Evolutionary conservation across 2,113 vertebrate species (phyloP).

Genomic region (Marcusenius ussheri): DNA sequence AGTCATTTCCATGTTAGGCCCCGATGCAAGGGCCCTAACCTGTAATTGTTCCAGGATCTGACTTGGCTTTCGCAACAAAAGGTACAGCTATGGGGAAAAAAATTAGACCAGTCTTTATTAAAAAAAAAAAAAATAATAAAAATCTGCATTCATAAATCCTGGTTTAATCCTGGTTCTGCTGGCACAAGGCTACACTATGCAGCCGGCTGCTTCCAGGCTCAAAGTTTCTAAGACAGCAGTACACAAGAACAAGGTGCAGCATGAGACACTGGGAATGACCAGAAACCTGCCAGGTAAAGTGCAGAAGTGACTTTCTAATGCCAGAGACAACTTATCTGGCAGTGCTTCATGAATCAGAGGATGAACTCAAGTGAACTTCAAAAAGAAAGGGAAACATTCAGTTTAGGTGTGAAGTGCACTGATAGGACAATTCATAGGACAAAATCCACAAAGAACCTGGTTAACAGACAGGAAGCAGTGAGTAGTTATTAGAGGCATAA

Average conservation of each 20-base stretch:
- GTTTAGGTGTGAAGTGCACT: no score
- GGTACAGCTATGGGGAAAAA: background rate
- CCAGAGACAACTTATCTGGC: background rate
- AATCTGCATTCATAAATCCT: background rate
- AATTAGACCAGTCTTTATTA: background rate
- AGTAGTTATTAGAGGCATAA: no score
- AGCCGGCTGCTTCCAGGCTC: background rate
- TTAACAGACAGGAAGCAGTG: no score
- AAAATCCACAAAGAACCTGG: no score
- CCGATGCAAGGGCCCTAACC: background rate
- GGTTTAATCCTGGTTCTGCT: background rate
- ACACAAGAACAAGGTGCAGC: background rate
- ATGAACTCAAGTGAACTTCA: background rate
- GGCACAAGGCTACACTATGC: background rate
- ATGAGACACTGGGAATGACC: background rate
- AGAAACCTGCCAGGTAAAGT: background rate
- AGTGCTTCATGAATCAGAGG: background rate
- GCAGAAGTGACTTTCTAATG: no score
- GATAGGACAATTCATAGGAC: no score
- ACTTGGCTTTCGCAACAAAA: background rate
- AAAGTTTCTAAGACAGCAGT: background rate
- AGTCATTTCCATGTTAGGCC: background rate
- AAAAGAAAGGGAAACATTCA: no score
- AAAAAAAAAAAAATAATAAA: background rate
- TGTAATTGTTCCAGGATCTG: background rate